Percentiles rank a stretch among this genome's conserved stretches.
Evolutionary conservation across 2,797 vertebrate genomes (phyloP).

Genomic region (Chaenodraco wilsoni): DNA sequence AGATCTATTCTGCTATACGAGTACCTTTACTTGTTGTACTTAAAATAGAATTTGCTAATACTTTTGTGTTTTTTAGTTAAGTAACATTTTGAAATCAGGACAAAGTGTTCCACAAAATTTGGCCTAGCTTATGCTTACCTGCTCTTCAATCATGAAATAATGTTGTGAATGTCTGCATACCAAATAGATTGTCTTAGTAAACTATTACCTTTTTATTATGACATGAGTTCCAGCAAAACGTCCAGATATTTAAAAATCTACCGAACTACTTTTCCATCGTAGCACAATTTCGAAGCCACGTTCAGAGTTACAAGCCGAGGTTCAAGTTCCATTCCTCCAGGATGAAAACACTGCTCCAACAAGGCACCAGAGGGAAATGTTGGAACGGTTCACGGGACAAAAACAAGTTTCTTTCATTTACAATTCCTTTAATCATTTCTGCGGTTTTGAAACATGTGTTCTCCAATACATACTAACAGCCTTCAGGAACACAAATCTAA

Average conservation of each 20-base stretch:
- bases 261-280: neutral
- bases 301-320: neutral
- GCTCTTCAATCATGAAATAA: neutral
- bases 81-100: too few relatives aligned
- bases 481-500: neutral
- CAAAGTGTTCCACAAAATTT: neutral
- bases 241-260: neutral
- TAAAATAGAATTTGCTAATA: too few relatives aligned
- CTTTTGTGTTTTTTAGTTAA: too few relatives aligned
- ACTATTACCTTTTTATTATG: neutral
- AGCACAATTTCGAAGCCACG: slow-evolving; percentile 16
- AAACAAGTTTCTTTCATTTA: neutral
- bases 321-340: slow-evolving; percentile 46
- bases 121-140: neutral
- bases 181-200: neutral
- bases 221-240: neutral
- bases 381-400: neutral
- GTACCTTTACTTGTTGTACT: too few relatives aligned
- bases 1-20: too few relatives aligned
- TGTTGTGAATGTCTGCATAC: neutral
- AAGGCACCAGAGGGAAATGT: slow-evolving; percentile 26
- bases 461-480: slow-evolving; percentile 3
- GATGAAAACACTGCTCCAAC: slow-evolving; percentile 42
- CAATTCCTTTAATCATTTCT: slow-evolving; percentile 27
- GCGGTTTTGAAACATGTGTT: slow-evolving; percentile 24